Conservation (phyloP, 1,140 invertebrate species). For the Hirudo medicinalis region DNA sequence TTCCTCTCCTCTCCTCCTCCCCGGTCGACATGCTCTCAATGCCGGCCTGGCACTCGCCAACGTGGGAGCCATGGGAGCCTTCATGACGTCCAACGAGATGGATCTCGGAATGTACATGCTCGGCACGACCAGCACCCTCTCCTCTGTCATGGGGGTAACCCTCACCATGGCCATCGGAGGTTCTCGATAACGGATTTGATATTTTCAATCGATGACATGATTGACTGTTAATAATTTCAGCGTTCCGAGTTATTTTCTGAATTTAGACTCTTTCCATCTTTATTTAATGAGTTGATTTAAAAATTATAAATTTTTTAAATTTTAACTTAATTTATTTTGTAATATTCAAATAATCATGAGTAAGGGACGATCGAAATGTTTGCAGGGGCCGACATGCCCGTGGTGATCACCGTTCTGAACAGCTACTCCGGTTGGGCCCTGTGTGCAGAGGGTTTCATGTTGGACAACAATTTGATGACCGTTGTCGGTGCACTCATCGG, state of each 20-base stretch:
- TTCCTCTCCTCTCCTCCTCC: constrained; percentile 63
- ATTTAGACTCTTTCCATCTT: too few species aligned
- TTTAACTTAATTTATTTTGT: too few species aligned
- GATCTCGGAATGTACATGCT: constrained; percentile 53
- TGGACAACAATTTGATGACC: constrained; percentile 82
- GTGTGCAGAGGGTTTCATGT: constrained; percentile 79
- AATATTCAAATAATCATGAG: too few species aligned
- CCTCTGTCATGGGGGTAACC: constrained; percentile 66
- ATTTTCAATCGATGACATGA: too few species aligned
- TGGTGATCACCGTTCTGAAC: constrained; percentile 81
- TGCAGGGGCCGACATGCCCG: constrained; percentile 69
- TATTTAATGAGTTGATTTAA: too few species aligned
- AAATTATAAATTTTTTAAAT: too few species aligned
- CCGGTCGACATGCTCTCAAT: constrained; percentile 68
- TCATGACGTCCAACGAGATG: constrained; percentile 52
- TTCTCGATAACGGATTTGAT: constrained; percentile 28
- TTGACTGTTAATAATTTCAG: too few species aligned
- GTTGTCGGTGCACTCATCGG: constrained; percentile 80
- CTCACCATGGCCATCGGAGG: constrained; percentile 77
- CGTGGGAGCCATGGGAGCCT: constrained; percentile 57
- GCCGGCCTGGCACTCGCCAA: constrained; percentile 53
- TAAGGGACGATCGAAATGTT: too few species aligned
- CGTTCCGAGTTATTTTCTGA: too few species aligned
- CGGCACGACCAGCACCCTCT: constrained; percentile 58
- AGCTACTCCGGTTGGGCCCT: constrained; percentile 68